Base-by-base conservation (phyloP, 1,140 invertebrate species). In the Camponotus vicinus region DNA sequence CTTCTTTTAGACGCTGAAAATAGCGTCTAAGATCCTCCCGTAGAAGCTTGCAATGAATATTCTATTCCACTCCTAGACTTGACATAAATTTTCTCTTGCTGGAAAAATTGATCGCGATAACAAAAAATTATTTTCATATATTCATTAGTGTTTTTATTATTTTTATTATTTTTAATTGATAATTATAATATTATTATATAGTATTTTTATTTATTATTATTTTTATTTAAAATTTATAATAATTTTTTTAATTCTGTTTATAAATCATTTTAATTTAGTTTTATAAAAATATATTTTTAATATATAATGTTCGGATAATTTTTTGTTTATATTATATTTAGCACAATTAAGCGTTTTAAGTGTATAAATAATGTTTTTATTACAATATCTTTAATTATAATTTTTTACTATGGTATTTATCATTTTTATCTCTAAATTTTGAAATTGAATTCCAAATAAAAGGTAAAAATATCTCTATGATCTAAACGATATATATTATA, bases 1-100 rank as follows among this genome's bases (percentile, higher is more conserved):
- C 79, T 83, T 75, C 55, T 83, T 55, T 11, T 52, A 32, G 69
- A 83, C 1, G 69, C 79, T 55, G 69, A 73, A 83, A 83, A 83
- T 83, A 83, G 69, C 55, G 11, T 55, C 52, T 49, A 82, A 45
- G 27, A 61, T 86, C 9, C n/a, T 67, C 11, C 59, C 2, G 18
- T 40, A 45, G 9, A 5, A 85, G 42, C 42, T 76, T 75, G 40
- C 55, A 61, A n/a, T 32, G 34, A 4, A 34, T 15, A 34, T 15
- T 18, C 49, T 73, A 34, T 32, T 55, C 0, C 13, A 52, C 49
- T 18, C 15, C 13, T 59, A n/a, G 15, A 21, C 11, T 59, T 70
- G 52, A 18, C 18, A 40, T 40, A 67, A 67, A 67, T 40, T 67
- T 37, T 6, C 5, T 34, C 9, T 78, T 13, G 2, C 15, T 3